A percentile compares a stretch with the other conserved stretches of the same genome.
Conservation (phyloP, 92 coral and sea anemone genomes). For the Paragorgia papillata region DNA sequence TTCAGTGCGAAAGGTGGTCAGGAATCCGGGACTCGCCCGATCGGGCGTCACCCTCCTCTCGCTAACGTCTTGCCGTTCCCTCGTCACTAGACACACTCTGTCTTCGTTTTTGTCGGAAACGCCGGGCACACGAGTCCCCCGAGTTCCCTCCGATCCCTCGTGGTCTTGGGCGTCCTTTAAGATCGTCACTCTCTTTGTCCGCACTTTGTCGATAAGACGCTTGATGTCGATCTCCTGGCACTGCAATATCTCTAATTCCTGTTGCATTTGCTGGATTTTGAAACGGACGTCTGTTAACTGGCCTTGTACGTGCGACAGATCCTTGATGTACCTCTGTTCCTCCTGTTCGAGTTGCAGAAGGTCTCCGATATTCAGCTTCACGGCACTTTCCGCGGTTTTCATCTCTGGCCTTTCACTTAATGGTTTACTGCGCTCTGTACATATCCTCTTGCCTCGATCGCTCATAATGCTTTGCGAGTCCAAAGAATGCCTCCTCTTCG, state of each 20-base stretch:
- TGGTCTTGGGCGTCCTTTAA: constrained; percentile 67
- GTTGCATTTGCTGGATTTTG: constrained; percentile 78
- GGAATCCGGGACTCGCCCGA: neutral
- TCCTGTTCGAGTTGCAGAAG: constrained; percentile 83
- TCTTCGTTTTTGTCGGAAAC: constrained; percentile 28
- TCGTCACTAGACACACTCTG: neutral
- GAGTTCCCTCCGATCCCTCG: constrained; percentile 13
- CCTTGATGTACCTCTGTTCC: constrained; percentile 80
- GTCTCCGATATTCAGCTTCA: constrained; percentile 68
- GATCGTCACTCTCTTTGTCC: constrained; percentile 69
- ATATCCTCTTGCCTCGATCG: constrained; percentile 10
- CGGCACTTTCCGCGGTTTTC: constrained; percentile 60
- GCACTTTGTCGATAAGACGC: constrained; percentile 63
- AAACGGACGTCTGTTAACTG: constrained; percentile 67
- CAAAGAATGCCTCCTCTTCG: constrained; percentile 11
- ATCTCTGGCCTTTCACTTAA: constrained; percentile 17
- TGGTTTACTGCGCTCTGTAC: constrained; percentile 28
- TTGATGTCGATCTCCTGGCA: constrained; percentile 76
- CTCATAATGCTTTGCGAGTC: constrained; percentile 5
- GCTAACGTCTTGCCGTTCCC: neutral
- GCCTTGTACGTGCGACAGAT: constrained; percentile 67
- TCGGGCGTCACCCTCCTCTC: neutral
- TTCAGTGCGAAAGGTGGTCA: neutral
- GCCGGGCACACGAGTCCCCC: neutral
- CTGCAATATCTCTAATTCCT: constrained; percentile 78